These are phyloP conservation scores for Cylindroiulus punctatus DNA, from an alignment of 2,888 invertebrate species.

Conservation along the genomic window DNA sequence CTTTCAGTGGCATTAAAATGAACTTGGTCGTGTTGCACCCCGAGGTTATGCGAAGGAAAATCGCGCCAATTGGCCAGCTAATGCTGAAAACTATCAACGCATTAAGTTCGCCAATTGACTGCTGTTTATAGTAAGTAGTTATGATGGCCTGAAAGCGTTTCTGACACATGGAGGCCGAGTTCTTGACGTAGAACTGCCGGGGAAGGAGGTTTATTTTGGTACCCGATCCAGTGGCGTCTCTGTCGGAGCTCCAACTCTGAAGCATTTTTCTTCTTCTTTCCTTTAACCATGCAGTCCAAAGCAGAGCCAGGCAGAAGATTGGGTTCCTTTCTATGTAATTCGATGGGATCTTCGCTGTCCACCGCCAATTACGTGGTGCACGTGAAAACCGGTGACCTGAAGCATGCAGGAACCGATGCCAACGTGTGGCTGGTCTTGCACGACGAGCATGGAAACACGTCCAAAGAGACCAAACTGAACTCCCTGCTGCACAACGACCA, in stretches of 20 bases:
- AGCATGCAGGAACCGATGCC: slow-evolving; percentile 66
- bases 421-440: slow-evolving; percentile 65
- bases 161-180: neutral
- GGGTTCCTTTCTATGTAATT: neutral
- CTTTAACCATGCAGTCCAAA: neutral
- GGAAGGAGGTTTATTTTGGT: no score
- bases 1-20: no score
- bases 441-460: slow-evolving; percentile 63
- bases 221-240: no score
- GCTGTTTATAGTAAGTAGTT: neutral
- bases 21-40: no score
- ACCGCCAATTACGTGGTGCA: slow-evolving; percentile 61
- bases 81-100: neutral
- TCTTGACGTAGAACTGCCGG: neutral
- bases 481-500: slow-evolving; percentile 63
- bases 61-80: neutral
- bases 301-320: neutral
- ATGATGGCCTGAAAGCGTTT: neutral
- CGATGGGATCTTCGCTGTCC: slow-evolving; percentile 29
- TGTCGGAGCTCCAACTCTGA: no score
- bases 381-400: slow-evolving; percentile 67
- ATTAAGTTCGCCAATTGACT: neutral
- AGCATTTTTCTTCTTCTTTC: neutral
- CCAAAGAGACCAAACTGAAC: slow-evolving; percentile 64
- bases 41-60: no score